Conservation (phyloP, 2,888 invertebrate species). For the Pogonocherus hispidulus region DNA sequence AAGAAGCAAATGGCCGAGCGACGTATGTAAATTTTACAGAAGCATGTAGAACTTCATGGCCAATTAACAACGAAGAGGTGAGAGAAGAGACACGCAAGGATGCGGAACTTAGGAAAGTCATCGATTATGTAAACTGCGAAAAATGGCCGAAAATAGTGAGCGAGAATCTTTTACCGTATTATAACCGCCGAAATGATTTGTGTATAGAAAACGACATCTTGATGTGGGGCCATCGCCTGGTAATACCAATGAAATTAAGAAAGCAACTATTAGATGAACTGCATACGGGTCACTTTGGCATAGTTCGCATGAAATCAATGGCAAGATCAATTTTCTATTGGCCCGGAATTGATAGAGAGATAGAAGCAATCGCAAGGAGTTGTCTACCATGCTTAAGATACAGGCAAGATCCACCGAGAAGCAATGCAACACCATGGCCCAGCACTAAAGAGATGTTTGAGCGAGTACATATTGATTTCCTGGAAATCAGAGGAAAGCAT, state of each 20-base stretch:
- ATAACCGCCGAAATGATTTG: neutral
- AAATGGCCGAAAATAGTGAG: conserved; percentile 18
- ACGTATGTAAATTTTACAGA: conserved; percentile 18
- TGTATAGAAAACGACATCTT: neutral
- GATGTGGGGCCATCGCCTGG: neutral
- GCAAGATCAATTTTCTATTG: neutral
- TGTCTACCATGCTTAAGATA: neutral
- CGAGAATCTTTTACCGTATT: neutral
- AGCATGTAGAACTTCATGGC: neutral
- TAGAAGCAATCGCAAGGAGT: neutral
- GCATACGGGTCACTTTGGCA: neutral
- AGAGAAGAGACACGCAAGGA: neutral
- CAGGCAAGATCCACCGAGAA: neutral
- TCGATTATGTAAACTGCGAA: neutral
- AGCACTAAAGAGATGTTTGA: neutral
- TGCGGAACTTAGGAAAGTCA: neutral
- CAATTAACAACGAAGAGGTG: conserved; percentile 6
- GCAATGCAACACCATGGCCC: neutral
- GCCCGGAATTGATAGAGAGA: neutral
- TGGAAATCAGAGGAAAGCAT: neutral
- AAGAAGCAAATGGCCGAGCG: neutral
- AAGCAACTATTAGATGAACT: neutral
- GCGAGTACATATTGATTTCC: neutral
- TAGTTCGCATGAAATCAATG: neutral
- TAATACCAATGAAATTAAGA: neutral